Evolutionary conservation across 2,797 vertebrate genomes (phyloP), one percentile per base, ranked within the genome.

Genomic region (Poecilia gillii): DNA sequence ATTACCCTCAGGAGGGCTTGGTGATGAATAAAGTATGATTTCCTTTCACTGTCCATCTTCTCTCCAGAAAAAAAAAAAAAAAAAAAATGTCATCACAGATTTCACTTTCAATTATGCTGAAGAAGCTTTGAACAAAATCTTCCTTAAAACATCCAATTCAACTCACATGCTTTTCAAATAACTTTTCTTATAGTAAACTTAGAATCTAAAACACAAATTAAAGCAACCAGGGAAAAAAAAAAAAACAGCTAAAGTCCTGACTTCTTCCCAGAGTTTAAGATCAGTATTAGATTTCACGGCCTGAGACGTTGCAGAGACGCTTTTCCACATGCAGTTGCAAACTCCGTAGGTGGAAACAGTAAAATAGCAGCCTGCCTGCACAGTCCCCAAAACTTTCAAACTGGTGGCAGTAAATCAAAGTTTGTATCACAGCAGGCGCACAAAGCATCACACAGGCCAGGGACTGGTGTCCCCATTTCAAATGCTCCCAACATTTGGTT

Each of bases 241-340:
- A 0, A 6, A 41, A 86, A 85, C 87, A 64, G 31, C 72, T 85
- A 0, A 36, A 82, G 75, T 81, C 43, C 25, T 43, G 74, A 76
- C 41, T 90, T 76, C 81, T 81, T 81, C 39, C 57, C 79, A 39
- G n/a, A 78, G 43, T 77, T 83, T 51, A 45, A 77, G 77, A 77
- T 71, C 68, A 75, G 75, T 74, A 80, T 88, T 89, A 11, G 12
- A 86, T 91, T 91, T 86, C 84, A 84, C 3, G 3, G 64, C 49
- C 68, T 76, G 6, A 82, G 80, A 76, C 51, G 0, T 8, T 77
- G 75, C 81, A 86, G 74, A 83, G 76, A 78, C 80, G 66, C 74
- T 84, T 85, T 83, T 84, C 71, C 79, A 75, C 51, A 74, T 41
- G 72, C 47, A 73, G 71, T 68, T 76, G 41, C 49, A 77, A 77